Conservation (phyloP, 2,797 vertebrate species). For the Molossus alvarezi region DNA sequence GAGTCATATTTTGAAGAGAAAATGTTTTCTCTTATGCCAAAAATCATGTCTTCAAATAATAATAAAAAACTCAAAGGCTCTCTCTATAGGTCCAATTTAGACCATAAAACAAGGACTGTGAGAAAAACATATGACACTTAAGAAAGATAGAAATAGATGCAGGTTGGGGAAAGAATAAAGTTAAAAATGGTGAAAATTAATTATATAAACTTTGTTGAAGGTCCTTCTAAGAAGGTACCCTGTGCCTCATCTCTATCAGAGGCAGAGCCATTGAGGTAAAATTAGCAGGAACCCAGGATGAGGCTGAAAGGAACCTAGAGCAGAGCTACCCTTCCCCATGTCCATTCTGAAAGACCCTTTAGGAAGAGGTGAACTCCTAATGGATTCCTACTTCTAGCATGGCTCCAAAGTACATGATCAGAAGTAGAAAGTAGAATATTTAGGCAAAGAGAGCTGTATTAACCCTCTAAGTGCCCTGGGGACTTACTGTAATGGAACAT, state of each 20-base stretch:
- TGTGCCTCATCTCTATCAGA: not conserved
- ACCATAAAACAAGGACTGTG: not conserved
- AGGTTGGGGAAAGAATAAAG: not conserved
- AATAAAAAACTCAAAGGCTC: not conserved
- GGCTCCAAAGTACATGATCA: not conserved
- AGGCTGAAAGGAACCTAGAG: not conserved
- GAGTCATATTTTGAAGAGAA: not conserved
- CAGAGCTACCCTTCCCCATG: fast-evolving
- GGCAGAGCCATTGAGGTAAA: not conserved
- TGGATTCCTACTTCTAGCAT: not conserved
- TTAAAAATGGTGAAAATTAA: not conserved
- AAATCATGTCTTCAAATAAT: not conserved
- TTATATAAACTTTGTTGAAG: not conserved
- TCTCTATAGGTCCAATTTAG: not conserved
- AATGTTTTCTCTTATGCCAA: not conserved
- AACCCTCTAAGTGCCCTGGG: not conserved
- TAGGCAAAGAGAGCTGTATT: not conserved
- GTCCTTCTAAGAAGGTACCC: not conserved
- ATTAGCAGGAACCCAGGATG: not conserved
- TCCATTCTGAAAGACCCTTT: not conserved
- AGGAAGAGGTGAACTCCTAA: not conserved
- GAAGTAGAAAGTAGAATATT: not conserved
- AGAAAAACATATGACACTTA: not conserved
- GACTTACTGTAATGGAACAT: not conserved
- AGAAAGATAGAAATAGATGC: not conserved